These are phyloP conservation scores for Morpho helenor DNA, from an alignment of 2,888 invertebrate species.

Conservation along the genomic window DNA sequence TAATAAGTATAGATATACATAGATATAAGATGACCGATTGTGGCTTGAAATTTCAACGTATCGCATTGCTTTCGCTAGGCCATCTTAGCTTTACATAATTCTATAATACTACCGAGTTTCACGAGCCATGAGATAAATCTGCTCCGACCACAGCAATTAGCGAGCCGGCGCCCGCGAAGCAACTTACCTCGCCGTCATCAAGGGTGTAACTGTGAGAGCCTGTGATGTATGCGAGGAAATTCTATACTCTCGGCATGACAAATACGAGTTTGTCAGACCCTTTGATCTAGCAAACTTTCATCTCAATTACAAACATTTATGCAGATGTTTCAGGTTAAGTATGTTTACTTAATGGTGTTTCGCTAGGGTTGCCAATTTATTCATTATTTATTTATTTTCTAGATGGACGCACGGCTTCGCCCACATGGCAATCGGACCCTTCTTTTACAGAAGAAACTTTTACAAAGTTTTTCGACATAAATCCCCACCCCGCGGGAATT, in stretches of 20 bases:
- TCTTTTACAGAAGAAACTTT: too few species aligned
- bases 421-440: too few species aligned
- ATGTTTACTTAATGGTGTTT: not conserved
- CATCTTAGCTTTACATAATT: too few species aligned
- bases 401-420: too few species aligned
- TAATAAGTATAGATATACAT: too few species aligned
- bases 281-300: slow-evolving; percentile 1
- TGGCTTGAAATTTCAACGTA: too few species aligned
- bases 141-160: not conserved
- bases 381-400: too few species aligned
- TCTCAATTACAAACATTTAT: slow-evolving; percentile 4
- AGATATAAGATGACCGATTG: too few species aligned
- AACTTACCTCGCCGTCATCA: slow-evolving; percentile 24
- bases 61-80: not conserved
- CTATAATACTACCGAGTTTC: too few species aligned
- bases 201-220: slow-evolving; percentile 7
- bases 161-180: slow-evolving; percentile 29
- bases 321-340: not conserved
- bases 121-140: not conserved
- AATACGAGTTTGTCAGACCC: slow-evolving; percentile 3
- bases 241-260: slow-evolving; percentile 13
- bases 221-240: slow-evolving; percentile 21
- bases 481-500: too few species aligned
- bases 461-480: too few species aligned
- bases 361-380: not conserved